Conservation (phyloP, 2,797 vertebrate species). For the Tragelaphus eurycerus region DNA sequence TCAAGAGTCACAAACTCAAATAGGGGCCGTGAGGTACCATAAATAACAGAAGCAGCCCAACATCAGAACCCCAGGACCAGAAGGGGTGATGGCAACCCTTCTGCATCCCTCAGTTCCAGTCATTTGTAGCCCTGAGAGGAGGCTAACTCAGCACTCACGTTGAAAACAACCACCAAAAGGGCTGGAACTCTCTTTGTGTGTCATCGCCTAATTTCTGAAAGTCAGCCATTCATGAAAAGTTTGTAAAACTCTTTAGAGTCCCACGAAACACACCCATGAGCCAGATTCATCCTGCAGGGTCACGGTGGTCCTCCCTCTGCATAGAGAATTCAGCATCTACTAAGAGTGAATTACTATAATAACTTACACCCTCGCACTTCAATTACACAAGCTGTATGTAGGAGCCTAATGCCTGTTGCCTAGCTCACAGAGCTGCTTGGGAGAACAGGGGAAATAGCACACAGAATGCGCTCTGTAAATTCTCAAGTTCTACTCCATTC, state of each 20-base stretch:
- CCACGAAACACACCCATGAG: not conserved
- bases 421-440: not conserved
- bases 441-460: not conserved
- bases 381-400: not conserved
- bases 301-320: not conserved
- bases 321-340: not conserved
- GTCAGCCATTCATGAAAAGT: not conserved
- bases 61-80: not conserved
- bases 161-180: not conserved
- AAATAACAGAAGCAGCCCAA: not conserved
- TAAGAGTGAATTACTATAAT: not conserved
- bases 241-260: not conserved
- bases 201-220: not conserved
- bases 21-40: fast-evolving
- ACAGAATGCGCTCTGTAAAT: not conserved
- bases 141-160: fast-evolving
- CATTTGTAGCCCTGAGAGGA: not conserved
- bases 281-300: not conserved
- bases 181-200: fast-evolving
- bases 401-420: not conserved
- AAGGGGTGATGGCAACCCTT: fast-evolving
- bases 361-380: not conserved
- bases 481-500: not conserved
- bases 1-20: not conserved
- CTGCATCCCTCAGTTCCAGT: not conserved